Percentiles rank a stretch among this genome's conserved stretches.
These are phyloP conservation scores for Pitta sordida DNA, from an alignment of 2,113 vertebrate genomes.

Conservation along the genomic window DNA sequence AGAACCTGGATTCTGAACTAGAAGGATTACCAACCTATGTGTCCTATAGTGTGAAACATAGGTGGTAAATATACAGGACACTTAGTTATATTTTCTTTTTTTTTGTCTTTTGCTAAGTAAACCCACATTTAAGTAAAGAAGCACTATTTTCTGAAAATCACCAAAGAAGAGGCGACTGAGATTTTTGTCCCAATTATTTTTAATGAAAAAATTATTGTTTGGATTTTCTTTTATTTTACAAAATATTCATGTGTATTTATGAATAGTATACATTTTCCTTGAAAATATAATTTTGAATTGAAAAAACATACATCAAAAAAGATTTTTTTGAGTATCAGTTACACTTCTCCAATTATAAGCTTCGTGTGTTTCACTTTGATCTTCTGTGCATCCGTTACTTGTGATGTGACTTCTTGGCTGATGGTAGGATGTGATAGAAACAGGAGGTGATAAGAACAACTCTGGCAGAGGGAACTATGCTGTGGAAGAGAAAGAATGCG, in stretches of 20 bases:
- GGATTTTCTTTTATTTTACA: not conserved
- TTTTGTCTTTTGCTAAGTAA: not conserved
- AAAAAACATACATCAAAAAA: not conserved
- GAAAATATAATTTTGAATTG: not conserved
- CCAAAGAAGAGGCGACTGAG: not conserved
- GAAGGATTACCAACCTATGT: not conserved
- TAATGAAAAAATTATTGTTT: not conserved
- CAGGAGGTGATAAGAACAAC: not conserved
- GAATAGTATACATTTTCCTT: not conserved
- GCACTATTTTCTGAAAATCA: not conserved
- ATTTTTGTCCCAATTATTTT: not conserved
- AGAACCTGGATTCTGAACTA: not conserved
- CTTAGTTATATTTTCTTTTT: not conserved
- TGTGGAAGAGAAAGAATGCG: not conserved
- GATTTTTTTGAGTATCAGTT: not conserved
- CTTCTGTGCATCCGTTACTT: not conserved
- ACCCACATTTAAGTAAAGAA: not conserved
- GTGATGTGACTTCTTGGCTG: not conserved
- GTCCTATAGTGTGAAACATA: not conserved
- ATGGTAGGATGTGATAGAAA: not conserved
- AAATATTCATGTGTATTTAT: not conserved
- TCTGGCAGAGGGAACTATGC: not conserved
- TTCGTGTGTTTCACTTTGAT: not conserved
- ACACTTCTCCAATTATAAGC: not conserved
- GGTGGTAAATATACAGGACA: not conserved